phyloP scores from a whole-genome alignment of 2,797 vertebrate genomes.

The Mormyrus hasselquistii region DNA sequence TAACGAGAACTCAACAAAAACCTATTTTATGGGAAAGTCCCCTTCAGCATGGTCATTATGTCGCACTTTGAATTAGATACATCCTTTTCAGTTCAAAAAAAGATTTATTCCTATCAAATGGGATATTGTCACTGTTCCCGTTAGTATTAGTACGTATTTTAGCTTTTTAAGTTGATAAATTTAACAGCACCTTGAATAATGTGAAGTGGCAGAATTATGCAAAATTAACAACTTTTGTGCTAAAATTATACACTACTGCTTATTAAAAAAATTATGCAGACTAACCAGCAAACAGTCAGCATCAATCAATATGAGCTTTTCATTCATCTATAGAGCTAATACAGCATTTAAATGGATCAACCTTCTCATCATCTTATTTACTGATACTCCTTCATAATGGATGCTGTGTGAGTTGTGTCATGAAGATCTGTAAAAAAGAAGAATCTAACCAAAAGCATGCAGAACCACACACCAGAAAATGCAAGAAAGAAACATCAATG shows the following conservation, averaged over 20 bases:
- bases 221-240: background rate
- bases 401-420: background rate
- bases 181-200: constrained; percentile 1
- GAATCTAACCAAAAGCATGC: background rate
- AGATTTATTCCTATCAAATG: background rate
- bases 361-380: background rate
- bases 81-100: background rate
- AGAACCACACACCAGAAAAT: background rate
- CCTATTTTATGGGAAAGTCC: constrained; percentile 8
- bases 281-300: background rate
- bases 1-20: constrained; percentile 29
- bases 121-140: background rate
- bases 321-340: background rate
- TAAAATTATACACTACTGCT: background rate
- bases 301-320: background rate
- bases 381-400: background rate
- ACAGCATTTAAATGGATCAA: background rate
- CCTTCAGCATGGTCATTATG: constrained; percentile 5
- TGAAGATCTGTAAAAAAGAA: background rate
- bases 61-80: background rate
- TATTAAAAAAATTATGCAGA: background rate
- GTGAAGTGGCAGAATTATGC: background rate
- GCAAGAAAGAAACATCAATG: background rate
- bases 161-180: background rate
- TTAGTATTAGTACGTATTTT: background rate